Evolutionary conservation across 2,888 invertebrate genomes (phyloP).

Genomic region (Drosophila lutescens): DNA sequence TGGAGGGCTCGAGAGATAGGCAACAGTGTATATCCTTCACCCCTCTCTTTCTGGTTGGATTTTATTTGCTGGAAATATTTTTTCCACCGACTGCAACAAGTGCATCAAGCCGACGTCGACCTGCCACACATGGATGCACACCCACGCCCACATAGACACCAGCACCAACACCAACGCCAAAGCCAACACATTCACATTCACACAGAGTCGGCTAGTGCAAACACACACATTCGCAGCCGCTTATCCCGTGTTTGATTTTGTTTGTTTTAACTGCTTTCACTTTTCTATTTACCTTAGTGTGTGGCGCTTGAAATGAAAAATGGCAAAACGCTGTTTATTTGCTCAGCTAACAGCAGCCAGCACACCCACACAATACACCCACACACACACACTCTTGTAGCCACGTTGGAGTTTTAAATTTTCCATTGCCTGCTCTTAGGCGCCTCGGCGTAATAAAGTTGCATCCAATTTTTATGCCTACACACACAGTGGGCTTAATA

Average conservation of each 20-base stretch:
- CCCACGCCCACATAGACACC: conserved; percentile 14
- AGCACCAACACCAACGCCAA: conserved; percentile 9
- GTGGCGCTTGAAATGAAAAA: conserved; percentile 59
- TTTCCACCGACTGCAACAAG: conserved; percentile 42
- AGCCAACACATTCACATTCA: neutral
- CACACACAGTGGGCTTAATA: conserved; percentile 46
- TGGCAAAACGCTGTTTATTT: conserved; percentile 66
- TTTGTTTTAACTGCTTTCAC: conserved; percentile 69
- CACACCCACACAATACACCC: conserved; percentile 3
- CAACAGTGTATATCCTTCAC: conserved; percentile 8
- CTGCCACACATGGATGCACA: conserved; percentile 52
- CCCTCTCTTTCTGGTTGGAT: conserved; percentile 4
- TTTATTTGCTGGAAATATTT: conserved; percentile 52
- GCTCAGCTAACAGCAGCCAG: conserved; percentile 59
- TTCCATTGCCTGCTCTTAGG: conserved; percentile 39
- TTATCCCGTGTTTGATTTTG: conserved; percentile 65
- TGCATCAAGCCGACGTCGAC: conserved; percentile 56
- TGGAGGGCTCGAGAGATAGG: conserved; percentile 6
- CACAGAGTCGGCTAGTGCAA: conserved; percentile 7
- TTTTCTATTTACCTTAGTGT: conserved; percentile 57
- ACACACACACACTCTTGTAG: neutral
- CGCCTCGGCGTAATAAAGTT: conserved; percentile 43
- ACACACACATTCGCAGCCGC: conserved; percentile 35
- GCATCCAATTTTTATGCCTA: conserved; percentile 35
- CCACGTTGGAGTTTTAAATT: conserved; percentile 24